Base-by-base conservation (phyloP, 2,888 invertebrate genomes). In the Cantharis nigra region DNA sequence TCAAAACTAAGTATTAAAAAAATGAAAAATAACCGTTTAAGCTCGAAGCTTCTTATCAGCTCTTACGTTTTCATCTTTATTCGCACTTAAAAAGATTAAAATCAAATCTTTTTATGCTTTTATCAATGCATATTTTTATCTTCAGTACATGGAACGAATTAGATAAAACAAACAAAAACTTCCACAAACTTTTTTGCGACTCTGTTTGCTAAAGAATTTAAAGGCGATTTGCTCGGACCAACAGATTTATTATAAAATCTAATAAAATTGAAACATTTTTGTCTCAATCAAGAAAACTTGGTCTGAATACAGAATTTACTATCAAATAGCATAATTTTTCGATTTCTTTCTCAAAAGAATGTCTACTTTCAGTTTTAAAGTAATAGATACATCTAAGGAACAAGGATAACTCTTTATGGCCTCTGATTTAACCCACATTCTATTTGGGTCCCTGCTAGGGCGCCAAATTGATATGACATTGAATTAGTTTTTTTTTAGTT, bases 41-140 rank as follows among this genome's bases (percentile, higher is more conserved):
- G 69, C 73, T 62, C 33, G 23, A 49, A 18, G 63, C 69, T 69
- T 74, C 69, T 69, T 74, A 70, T 70, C 74, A 70, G 74, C 28
- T 69, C 64, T 70, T 72, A 23, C 30, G 33, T 70, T 70, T 70
- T 67, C 65, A 67, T 67, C 65, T 67, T 67, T 67, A 26, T 67
- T 67, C 65, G 65, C 65, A 26, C 65, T 67, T 18, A 67, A 67
- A 67, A 20, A 67, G 65, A 67, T 67, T 67, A 67, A 67, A 67
- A 67, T 67, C 65, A 67, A 67, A 67, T 67, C 65, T 67, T 67
- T 67, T 67, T 67, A 67, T n/a, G n/a, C 26, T 26, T 67, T 67
- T 67, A 67, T 67, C 65, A 26, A 67, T 67, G 65, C 20, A 23
- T 26, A 26, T 26, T 67, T 67, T 23, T 67, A 23, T 67, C 26